Conservation (phyloP, 2,888 invertebrate species). For the Lordiphosa andalusiaca region DNA sequence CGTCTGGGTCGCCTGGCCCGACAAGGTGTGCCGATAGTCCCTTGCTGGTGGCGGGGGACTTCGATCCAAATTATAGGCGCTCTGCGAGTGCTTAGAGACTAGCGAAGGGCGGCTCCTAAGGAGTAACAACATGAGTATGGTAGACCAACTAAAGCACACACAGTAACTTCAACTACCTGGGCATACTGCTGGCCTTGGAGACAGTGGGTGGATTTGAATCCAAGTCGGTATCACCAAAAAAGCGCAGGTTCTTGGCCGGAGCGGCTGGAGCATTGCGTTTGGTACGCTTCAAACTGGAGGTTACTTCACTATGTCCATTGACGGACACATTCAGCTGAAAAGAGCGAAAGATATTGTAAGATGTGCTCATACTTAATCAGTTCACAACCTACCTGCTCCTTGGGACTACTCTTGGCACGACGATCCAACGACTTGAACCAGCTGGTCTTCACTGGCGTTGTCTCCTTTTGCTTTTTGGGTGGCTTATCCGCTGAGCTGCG, state of each 20-base stretch:
- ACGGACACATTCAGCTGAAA: constrained; percentile 65
- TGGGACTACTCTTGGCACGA: constrained; percentile 85
- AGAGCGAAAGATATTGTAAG: neutral
- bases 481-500: constrained; percentile 82
- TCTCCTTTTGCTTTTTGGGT: constrained; percentile 71
- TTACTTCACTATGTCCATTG: constrained; percentile 65
- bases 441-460: constrained; percentile 82
- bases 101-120: constrained; percentile 69
- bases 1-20: constrained; percentile 34
- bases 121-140: neutral
- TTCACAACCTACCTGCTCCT: constrained; percentile 68
- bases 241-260: constrained; percentile 86
- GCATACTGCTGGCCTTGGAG: constrained; percentile 76
- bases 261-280: constrained; percentile 64
- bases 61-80: constrained; percentile 78
- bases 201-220: constrained; percentile 86
- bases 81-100: constrained; percentile 78
- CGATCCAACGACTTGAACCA: constrained; percentile 91
- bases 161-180: constrained; percentile 54
- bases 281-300: constrained; percentile 71
- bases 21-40: constrained; percentile 67
- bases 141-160: neutral
- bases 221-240: constrained; percentile 91
- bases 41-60: constrained; percentile 66
- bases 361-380: neutral